A percentile compares a stretch with the other conserved stretches of the same genome.
phyloP scores from a whole-genome alignment of 2,888 invertebrate genomes.

The Bhutanitis thaidina region DNA sequence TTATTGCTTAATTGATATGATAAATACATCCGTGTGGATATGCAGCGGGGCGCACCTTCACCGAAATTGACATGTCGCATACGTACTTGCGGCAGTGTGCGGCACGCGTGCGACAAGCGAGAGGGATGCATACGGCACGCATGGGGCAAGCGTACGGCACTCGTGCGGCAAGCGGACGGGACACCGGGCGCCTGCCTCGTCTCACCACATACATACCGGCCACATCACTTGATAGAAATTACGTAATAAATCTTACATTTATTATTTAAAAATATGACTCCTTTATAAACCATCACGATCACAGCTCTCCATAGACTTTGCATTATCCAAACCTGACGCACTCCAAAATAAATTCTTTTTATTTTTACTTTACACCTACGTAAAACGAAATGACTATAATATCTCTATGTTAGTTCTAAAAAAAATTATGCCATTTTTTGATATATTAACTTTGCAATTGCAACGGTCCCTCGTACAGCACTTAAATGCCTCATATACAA shows the following conservation, averaged over 20 bases:
- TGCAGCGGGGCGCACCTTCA: constrained; percentile 25
- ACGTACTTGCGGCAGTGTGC: not conserved
- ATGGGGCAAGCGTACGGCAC: too few species aligned
- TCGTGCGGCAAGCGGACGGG: too few species aligned
- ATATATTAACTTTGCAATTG: constrained; percentile 78
- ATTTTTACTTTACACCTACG: constrained; percentile 64
- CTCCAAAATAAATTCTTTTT: constrained; percentile 78
- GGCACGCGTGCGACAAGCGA: not conserved
- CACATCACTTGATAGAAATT: constrained; percentile 31
- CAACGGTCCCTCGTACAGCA: constrained; percentile 79
- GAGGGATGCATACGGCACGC: too few species aligned
- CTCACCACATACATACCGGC: not conserved
- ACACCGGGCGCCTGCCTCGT: not conserved
- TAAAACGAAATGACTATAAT: constrained; percentile 78
- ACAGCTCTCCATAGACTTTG: constrained; percentile 78
- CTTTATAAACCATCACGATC: constrained; percentile 76
- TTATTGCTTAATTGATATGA: constrained; percentile 80
- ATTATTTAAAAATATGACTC: constrained; percentile 79
- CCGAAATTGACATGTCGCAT: constrained; percentile 15
- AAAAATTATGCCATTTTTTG: constrained; percentile 77
- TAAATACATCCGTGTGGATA: constrained; percentile 57
- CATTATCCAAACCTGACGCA: constrained; percentile 71
- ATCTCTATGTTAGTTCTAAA: constrained; percentile 76
- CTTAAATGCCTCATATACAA: constrained; percentile 76
- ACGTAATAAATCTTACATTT: constrained; percentile 74